Evolutionary conservation across 2,888 invertebrate genomes (phyloP), one percentile per base, ranked within the genome.

Genomic region (Amorpha juglandis): DNA sequence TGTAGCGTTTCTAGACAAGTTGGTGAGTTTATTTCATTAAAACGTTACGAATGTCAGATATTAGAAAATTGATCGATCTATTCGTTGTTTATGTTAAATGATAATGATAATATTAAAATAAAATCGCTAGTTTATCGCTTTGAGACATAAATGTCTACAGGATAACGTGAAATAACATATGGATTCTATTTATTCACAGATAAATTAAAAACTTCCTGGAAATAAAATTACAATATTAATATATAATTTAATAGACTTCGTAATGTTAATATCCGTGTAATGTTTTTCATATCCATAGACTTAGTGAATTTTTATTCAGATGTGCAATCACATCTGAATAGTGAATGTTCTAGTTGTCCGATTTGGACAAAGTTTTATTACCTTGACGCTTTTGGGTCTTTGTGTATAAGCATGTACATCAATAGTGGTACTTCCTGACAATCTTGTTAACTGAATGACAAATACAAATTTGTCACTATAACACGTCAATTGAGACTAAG

Each of bases 371-470:
- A 79, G 77, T 64, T 71, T 71, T 74, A 74, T 86, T 75, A 81
- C 90, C 90, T 90, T 90, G 89, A 82, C 73, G 78, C 69, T 71
- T 78, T 80, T 72, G 73, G 71, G 71, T 82, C 80, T 84, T 84
- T 82, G 78, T 83, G 79, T 84, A 83, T 80, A 78, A 79, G 78
- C 75, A 27, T 21, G 33, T 71, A 74, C 69, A 77, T 73, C 75
- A 78, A 67, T 69, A 71, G 63, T 69, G 69, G 69, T 71, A 77
- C 86, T 91, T 91, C 92, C 91, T 89, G 84, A 70, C 80, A 83
- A 83, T 86, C 81, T 75, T 84, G 89, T 83, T 90, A 89, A 89
- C 74, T 83, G 77, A 77, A 80, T 77, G 83, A 84, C 86, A 89
- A 88, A 88, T 81, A 86, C 74, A 74, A 78, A 74, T 74, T 79